phyloP scores from a whole-genome alignment of 2,888 invertebrate genomes.

The Cheilosia pagana region DNA sequence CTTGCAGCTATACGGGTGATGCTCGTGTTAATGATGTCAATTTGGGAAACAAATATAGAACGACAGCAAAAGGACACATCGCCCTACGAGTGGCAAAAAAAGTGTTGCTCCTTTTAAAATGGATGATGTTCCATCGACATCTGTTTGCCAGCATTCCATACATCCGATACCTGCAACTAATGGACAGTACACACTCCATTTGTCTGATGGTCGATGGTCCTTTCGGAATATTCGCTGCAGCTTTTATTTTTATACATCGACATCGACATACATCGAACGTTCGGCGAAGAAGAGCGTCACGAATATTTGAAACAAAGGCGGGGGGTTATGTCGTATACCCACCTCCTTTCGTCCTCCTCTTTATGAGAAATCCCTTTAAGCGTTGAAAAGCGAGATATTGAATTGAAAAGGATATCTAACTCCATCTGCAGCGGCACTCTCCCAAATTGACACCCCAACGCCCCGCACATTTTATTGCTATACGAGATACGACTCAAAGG shows the following conservation, averaged over 20 bases:
- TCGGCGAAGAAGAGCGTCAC: conserved; percentile 1
- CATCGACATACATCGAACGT: background rate
- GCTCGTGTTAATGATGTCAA: conserved; percentile 48
- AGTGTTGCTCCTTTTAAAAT: conserved; percentile 39
- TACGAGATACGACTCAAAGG: conserved; percentile 21
- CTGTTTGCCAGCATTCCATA: conserved; percentile 58
- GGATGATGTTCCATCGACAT: conserved; percentile 62
- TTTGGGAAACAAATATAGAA: conserved; percentile 13
- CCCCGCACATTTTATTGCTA: conserved; percentile 53
- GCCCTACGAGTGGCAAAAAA: conserved; percentile 47
- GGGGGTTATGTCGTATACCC: background rate
- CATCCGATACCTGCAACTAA: conserved; percentile 66
- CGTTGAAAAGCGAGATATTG: background rate
- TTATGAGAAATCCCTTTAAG: background rate
- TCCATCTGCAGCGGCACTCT: conserved; percentile 34
- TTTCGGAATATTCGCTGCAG: conserved; percentile 23
- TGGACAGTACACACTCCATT: conserved; percentile 67
- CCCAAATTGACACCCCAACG: conserved; percentile 48
- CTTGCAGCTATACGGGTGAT: conserved; percentile 5
- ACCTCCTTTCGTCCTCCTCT: background rate
- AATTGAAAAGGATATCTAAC: background rate
- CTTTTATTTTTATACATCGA: conserved; percentile 25
- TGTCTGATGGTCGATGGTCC: conserved; percentile 49
- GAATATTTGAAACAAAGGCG: conserved; percentile 36
- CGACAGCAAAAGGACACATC: conserved; percentile 3